Conservation (phyloP, 2,888 invertebrate species). For the Pedicia rivosa region DNA sequence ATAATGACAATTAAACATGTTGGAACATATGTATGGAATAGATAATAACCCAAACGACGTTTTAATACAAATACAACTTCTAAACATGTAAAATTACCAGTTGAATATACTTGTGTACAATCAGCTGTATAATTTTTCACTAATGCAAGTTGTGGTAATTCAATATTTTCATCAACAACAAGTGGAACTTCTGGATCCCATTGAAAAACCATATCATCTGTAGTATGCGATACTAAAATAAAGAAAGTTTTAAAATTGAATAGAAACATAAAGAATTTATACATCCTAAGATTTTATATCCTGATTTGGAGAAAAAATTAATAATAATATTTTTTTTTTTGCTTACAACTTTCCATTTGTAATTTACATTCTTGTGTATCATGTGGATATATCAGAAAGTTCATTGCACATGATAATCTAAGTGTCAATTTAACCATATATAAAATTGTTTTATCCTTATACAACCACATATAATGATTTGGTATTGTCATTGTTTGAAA, state of each 20-base stretch:
- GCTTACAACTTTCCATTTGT: conserved; percentile 88
- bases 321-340: too few relatives aligned
- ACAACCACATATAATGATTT: conserved; percentile 85
- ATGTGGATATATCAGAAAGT: conserved; percentile 85
- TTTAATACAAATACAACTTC: conserved; percentile 83
- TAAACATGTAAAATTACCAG: conserved; percentile 83
- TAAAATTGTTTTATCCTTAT: conserved; percentile 68
- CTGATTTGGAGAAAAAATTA: too few relatives aligned
- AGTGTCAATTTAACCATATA: conserved; percentile 85
- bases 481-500: conserved; percentile 93
- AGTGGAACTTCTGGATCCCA: conserved; percentile 85
- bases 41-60: conserved; percentile 75
- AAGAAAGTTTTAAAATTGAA: too few relatives aligned
- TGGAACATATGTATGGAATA: conserved; percentile 88
- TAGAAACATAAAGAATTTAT: too few relatives aligned
- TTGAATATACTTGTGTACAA: conserved; percentile 84
- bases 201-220: conserved; percentile 84
- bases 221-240: conserved; percentile 75
- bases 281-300: too few relatives aligned
- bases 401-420: conserved; percentile 84
- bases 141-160: conserved; percentile 71
- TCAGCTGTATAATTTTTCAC: conserved; percentile 80
- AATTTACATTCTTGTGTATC: conserved; percentile 88
- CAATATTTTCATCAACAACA: conserved; percentile 78
- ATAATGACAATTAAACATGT: conserved; percentile 89